Evolutionary conservation across 2,888 invertebrate species (phyloP), one percentile per base, ranked within the genome.

Genomic region (Carcina quercana): DNA sequence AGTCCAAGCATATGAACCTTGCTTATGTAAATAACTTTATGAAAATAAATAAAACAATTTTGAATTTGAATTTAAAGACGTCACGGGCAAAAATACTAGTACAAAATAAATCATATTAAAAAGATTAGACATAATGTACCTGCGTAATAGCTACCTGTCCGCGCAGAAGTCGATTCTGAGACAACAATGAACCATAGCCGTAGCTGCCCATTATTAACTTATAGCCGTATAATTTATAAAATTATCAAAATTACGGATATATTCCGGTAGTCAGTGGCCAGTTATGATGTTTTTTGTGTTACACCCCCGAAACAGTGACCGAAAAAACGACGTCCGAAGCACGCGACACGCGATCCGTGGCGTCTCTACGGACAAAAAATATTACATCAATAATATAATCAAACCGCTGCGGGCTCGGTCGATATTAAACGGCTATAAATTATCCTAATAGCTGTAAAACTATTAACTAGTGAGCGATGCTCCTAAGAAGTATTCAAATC

Each of bases 221-320:
- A 72, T 73, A 63, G 60, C 63, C 54, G 61, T 78, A 69, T 82
- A 82, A 82, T 83, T 82, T 79, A 72, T 72, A 47, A 82, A 82
- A 82, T 82, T 79, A 78, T 59, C 79, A 76, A 74, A 74, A 82
- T 80, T 79, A n/a, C n/a, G n/a, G n/a, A n/a, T 76, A 79, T 75
- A 78, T 82, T 82, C 78, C 83, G 61, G 83, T 82, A 83, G 82
- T 83, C 83, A 68, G 65, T 72, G 73, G 67, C 64, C 70, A 65
- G 75, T 76, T 70, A 65, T 59, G 54, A 59, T 56, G 58, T 74
- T 78, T 82, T 82, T 78, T 82, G 67, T 78, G 62, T 57, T 63
- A 58, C 65, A 65, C 69, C 68, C 73, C 63, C 59, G 67, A 69
- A 67, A 49, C 48, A 49, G 57, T 21, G 5, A 57, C 57, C 60